Base-by-base conservation (phyloP, 2,113 vertebrate genomes). In the Lampris megalopsis region DNA sequence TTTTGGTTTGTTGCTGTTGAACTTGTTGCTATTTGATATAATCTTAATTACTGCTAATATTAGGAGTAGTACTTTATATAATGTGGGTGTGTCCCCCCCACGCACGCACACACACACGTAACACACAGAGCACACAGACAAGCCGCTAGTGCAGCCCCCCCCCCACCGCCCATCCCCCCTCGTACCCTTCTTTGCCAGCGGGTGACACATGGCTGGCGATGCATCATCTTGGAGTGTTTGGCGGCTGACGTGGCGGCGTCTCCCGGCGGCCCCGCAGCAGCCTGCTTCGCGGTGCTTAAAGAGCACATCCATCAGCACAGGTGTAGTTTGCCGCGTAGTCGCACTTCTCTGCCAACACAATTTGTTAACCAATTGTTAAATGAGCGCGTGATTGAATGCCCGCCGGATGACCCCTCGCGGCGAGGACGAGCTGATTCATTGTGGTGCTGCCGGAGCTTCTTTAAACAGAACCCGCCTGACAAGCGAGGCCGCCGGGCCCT, bases 261-360 rank as follows among this genome's bases (percentile, higher is more conserved):
- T 1, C n/a, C 73, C 60, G 35, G 3, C 1, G 82, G 74, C 6
- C 1, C 6, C 24, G 64, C 64, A 63, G 79, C 80, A 63, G 79
- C 80, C 88, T 65, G 9, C 13, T 11, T 43, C 74, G 86, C 88
- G 79, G 54, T 0, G 79, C 42, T 41, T 88, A 75, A 87, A 91
- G 74, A 82, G 85, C 82, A 90, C 81, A 88, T 90, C 88, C 85
- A 86, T 91, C 88, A 84, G 74, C 40, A 87, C 75, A 81, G 77
- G 83, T 86, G 83, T 77, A 84, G 84, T 86, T 84, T 77, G 75
- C 85, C 75, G 79, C 80, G 80, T 74, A 87, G 81, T 84, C 86
- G 75, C 60, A 68, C 88, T 79, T 76, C 89, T 80, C 53, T 75
- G 78, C 83, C 84, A 81, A 81, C 76, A 76, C 80, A 86, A 85